Evolutionary conservation across 2,888 invertebrate species (phyloP), one percentile per base, ranked within the genome.

Genomic region (Drosophila vallismaia): DNA sequence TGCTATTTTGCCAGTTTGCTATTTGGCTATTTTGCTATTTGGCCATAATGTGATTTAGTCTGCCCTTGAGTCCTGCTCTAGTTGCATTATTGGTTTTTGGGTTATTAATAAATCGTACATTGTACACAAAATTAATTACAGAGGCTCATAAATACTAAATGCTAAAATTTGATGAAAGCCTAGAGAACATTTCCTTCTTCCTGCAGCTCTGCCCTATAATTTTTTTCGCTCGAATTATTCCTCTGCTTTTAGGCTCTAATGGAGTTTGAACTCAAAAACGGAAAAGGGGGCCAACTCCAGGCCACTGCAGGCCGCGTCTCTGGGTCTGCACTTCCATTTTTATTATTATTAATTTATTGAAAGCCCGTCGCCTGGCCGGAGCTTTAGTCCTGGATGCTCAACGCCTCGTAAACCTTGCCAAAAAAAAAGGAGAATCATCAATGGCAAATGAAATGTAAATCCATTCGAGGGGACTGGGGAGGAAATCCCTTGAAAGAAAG

Each of bases 321-420:
- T 24, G 19, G 8, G 42, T 48, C 57, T 29, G 38, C 12, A 12
- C 40, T 19, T 50, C 1, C 8, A 26, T 69, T 59, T 73, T 48
- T 69, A 36, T 36, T 69, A 72, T 80, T 82, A 85, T 87, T 87
- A 83, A 83, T 83, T 83, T 85, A 87, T 83, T 87, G 85, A 83
- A 81, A 81, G 77, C 77, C 60, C 70, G 73, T 63, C 52, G 49
- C 52, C 49, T 62, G 50, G 52, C 53, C 67, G 49, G 45, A 52
- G 75, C 66, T 72, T 48, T 59, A 36, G 24, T 29, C 29, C 38
- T 12, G 60, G 26, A 40, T 29, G 71, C 56, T 73, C 69, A 69
- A 75, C 70, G 85, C 68, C 75, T 85, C 87, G 85, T 87, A 85
- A 83, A 81, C 75, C 82, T 73, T 70, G 66, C 73, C 75, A 67